These are phyloP conservation scores for Mungos mungo DNA, from an alignment of 2,113 vertebrate genomes.

Conservation along the genomic window DNA sequence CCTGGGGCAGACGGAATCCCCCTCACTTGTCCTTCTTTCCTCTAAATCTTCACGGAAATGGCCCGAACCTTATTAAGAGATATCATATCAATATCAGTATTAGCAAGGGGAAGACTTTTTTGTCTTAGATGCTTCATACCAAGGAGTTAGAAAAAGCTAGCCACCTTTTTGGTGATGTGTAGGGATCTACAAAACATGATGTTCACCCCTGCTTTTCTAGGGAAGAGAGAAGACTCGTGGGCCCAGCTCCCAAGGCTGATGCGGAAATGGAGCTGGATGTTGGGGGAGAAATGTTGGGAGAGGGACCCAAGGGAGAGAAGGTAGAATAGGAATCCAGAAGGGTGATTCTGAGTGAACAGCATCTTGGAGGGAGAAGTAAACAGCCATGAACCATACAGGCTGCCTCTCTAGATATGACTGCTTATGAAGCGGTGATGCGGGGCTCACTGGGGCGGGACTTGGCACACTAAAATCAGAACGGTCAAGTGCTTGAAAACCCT, in stretches of 20 bases:
- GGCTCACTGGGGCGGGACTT: neutral
- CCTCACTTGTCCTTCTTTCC: neutral
- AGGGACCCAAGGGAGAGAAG: neutral
- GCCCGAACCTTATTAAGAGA: neutral
- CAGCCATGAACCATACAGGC: neutral
- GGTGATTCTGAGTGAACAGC: neutral
- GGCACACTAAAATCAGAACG: neutral
- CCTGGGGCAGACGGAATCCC: neutral
- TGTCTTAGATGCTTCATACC: neutral
- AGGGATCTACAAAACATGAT: neutral
- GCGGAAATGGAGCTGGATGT: neutral
- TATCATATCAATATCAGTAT: neutral
- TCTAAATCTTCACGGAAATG: neutral
- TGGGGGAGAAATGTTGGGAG: fast-evolving
- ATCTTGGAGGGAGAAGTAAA: neutral
- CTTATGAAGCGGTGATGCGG: neutral
- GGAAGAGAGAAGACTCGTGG: neutral
- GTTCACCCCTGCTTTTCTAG: neutral
- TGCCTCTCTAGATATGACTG: neutral
- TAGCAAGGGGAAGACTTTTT: neutral
- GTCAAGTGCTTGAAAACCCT: neutral
- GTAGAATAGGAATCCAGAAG: neutral
- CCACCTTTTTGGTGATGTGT: fast-evolving
- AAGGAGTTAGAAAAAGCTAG: constrained; percentile 80
- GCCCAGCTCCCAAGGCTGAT: neutral